A percentile compares a stretch with the other conserved stretches of the same genome.
phyloP scores from a whole-genome alignment of 2,797 vertebrate genomes.

The Botia almorhae region DNA sequence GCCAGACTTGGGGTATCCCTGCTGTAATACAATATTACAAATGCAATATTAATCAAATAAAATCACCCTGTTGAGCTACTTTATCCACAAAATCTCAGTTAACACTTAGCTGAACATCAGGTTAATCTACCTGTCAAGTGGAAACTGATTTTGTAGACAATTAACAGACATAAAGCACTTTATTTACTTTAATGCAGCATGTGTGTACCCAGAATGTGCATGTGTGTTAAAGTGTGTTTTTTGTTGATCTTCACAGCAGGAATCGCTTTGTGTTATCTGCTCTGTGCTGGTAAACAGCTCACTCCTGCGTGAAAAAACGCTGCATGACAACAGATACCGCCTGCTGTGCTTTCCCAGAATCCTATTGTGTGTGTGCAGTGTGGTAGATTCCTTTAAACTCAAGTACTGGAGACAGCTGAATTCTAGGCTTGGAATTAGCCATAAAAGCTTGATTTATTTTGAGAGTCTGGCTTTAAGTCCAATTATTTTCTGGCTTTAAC shows the following conservation, averaged over 20 bases:
- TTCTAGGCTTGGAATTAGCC: slow-evolving; percentile 24
- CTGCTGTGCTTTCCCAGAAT: slow-evolving; percentile 43
- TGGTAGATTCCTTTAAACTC: slow-evolving; percentile 40
- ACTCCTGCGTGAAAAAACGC: slow-evolving; percentile 21
- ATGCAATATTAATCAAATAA: neutral
- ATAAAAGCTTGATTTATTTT: slow-evolving; percentile 35
- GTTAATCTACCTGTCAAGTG: slow-evolving; percentile 9
- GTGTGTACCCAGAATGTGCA: neutral
- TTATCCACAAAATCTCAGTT: neutral
- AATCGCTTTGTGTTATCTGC: slow-evolving; percentile 34
- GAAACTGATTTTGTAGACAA: neutral
- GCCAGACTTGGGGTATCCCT: neutral
- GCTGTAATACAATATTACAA: too few species aligned
- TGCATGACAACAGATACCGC: slow-evolving; percentile 44
- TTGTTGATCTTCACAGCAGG: slow-evolving; percentile 36
- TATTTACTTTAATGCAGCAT: neutral
- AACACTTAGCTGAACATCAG: neutral
- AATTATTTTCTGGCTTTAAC: slow-evolving; percentile 26
- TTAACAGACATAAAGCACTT: neutral
- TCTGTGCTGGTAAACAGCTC: slow-evolving; percentile 49
- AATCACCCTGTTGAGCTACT: neutral
- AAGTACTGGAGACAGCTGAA: slow-evolving; percentile 7
- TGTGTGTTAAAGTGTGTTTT: slow-evolving; percentile 19
- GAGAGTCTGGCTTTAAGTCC: slow-evolving; percentile 35
- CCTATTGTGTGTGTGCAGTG: slow-evolving; percentile 39